phyloP scores from a whole-genome alignment of 2,113 vertebrate genomes.

The Xenopus laevis region DNA sequence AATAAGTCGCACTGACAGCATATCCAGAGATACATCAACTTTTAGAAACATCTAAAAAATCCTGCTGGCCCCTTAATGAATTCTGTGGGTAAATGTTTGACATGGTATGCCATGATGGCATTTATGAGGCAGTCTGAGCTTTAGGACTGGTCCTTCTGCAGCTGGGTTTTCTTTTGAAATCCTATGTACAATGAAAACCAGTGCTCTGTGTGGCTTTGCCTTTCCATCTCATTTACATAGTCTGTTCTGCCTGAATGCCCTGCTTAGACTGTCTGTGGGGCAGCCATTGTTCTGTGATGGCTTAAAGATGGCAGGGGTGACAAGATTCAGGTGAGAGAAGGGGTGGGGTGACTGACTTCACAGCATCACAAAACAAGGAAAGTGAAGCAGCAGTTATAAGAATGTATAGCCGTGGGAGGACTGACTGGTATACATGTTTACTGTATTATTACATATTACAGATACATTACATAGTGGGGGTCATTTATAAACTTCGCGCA shows the following conservation, averaged over 20 bases:
- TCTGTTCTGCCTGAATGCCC: conserved; percentile 81
- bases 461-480: no score
- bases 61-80: conserved; percentile 51
- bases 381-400: no score
- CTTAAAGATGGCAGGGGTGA: conserved; percentile 71
- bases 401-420: no score
- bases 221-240: conserved; percentile 77
- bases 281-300: conserved; percentile 75
- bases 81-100: conserved; percentile 55
- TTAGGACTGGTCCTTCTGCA: conserved; percentile 65
- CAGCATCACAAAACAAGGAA: not conserved
- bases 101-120: conserved; percentile 64
- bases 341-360: conserved; percentile 53
- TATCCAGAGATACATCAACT: conserved; percentile 11
- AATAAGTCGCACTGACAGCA: no score
- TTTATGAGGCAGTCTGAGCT: conserved; percentile 62
- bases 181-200: conserved; percentile 23
- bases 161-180: conserved; percentile 76
- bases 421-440: no score
- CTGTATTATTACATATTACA: no score
- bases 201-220: conserved; percentile 68
- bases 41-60: no score
- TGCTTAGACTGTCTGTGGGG: conserved; percentile 63
- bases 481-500: no score
- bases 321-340: conserved; percentile 77